These are phyloP conservation scores for Amia ocellicauda DNA, from an alignment of 2,113 vertebrate genomes.

Conservation along the genomic window DNA sequence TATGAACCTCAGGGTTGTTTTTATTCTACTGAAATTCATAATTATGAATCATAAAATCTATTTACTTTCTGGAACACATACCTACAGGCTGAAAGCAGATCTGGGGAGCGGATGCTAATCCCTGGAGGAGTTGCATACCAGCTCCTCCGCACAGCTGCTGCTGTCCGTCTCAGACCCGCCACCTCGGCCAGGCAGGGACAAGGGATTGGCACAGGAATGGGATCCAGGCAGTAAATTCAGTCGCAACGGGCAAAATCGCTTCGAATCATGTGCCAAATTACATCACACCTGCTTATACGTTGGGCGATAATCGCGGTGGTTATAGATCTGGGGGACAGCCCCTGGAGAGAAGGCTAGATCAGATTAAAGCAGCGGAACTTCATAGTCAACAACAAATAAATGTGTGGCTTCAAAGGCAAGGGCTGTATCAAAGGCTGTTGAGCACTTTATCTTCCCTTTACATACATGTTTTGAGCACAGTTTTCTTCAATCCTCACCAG, in stretches of 20 bases:
- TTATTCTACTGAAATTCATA: conserved; percentile 19
- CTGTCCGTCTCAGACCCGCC: conserved; percentile 66
- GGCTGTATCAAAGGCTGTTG: no score
- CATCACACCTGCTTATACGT: conserved; percentile 8
- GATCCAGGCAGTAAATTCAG: conserved; percentile 5
- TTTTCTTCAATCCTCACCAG: no score
- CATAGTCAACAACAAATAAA: no score
- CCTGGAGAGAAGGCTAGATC: no score
- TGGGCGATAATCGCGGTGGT: background rate
- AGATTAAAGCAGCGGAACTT: no score
- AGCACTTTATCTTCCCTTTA: no score
- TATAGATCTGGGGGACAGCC: no score
- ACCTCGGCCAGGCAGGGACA: conserved; percentile 25
- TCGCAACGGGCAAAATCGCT: background rate
- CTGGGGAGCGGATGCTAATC: conserved; percentile 62
- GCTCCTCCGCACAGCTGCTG: conserved; percentile 71
- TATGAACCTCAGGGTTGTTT: background rate
- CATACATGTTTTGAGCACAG: no score
- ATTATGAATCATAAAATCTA: conserved; percentile 33
- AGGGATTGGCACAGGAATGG: background rate
- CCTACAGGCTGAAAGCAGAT: conserved; percentile 58
- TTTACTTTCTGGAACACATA: conserved; percentile 1
- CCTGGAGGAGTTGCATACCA: conserved; percentile 49
- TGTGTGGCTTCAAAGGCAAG: no score
- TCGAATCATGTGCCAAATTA: background rate